Conservation (phyloP, 2,113 vertebrate genomes). For the Smithornis capensis region DNA sequence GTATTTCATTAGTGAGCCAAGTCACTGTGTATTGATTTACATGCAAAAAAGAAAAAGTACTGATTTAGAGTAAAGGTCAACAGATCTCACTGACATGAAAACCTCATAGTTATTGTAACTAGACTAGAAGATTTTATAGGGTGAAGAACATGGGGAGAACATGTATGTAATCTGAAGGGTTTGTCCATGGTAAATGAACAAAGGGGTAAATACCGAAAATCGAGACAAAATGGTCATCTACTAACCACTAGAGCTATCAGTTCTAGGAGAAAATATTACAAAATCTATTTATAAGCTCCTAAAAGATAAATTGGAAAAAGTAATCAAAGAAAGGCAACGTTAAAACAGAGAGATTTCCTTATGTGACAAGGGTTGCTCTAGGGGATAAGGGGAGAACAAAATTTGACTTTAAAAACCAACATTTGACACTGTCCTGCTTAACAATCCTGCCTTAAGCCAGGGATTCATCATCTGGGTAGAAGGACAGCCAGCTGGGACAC, state of each 20-base stretch:
- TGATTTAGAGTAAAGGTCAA: constrained; percentile 18
- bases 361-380: not conserved
- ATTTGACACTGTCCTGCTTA: not conserved
- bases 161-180: not conserved
- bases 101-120: not conserved
- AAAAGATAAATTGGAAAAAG: not conserved
- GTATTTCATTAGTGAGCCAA: not conserved
- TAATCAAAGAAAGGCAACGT: not conserved
- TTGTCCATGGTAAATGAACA: not conserved
- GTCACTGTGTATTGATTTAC: not conserved
- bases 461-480: not conserved
- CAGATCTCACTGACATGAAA: not conserved
- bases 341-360: not conserved
- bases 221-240: not conserved
- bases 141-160: not conserved
- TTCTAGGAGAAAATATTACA: not conserved
- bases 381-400: not conserved
- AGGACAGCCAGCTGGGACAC: not conserved
- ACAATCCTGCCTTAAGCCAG: not conserved
- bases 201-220: not conserved
- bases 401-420: not conserved
- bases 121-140: not conserved
- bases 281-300: not conserved
- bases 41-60: not conserved
- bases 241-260: not conserved